Evolutionary conservation across 1,140 invertebrate species (phyloP), one percentile per base, ranked within the genome.

Genomic region (Drosophila prosaltans): DNA sequence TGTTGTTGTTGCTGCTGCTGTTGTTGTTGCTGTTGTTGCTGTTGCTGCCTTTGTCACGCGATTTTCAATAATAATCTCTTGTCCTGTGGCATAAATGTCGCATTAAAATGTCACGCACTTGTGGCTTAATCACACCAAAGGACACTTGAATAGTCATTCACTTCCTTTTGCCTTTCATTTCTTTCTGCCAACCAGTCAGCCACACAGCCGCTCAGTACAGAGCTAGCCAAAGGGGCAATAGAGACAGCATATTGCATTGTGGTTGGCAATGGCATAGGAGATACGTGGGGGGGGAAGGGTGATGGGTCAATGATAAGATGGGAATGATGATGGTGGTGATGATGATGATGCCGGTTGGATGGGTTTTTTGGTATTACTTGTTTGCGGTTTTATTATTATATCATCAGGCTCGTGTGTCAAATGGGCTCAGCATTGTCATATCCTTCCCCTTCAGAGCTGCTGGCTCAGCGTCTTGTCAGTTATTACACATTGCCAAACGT

Each of bases 91-190:
- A 89, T 88, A 88, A 88, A 89, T 88, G 84, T 88, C 84, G 84
- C 84, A 88, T 88, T 88, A 89, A 88, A 88, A 80, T 88, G 84
- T 88, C 84, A 88, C 84, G 84, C 84, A 88, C 84, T 88, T 84
- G 84, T 88, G 80, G 80, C 84, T 88, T 88, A 88, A 88, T 88
- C 84, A 88, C 80, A 84, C 84, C 78, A 80, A 86, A 89, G 84
- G 84, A 89, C 89, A 89, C 82, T 72, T 74, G 48, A 65, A 62
- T 48, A 54, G 57, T 55, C 45, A 51, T 28, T 28, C 41, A 32
- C 43, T 28, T 24, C 48, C 21, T 40, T 40, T 40, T 40, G 39
- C 39, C 39, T 51, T 51, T 26, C 7, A 21, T 21, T 36, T 11
- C 59, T 26, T 26, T 11, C 28, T 5, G 21, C 1, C 39, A 39